Evolutionary conservation across 2,888 invertebrate species (phyloP).

Genomic region (Nemapogon koenigi): DNA sequence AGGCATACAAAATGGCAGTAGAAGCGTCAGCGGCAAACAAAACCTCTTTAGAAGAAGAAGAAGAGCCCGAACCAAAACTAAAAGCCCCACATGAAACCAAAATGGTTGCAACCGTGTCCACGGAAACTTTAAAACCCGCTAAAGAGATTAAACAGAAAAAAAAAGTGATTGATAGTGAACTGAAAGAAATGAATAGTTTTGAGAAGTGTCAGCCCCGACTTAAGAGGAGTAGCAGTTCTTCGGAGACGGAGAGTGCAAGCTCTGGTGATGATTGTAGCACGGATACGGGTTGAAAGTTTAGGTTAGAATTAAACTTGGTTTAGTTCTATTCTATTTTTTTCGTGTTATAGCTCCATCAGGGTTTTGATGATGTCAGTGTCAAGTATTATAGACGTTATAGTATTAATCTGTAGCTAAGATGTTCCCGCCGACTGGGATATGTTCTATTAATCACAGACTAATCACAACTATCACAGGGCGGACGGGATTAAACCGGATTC

Average conservation of each 20-base stretch:
- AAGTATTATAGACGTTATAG: too few species aligned
- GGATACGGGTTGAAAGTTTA: slow-evolving; percentile 57
- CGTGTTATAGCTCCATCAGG: too few species aligned
- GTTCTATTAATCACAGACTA: too few species aligned
- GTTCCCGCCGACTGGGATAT: too few species aligned
- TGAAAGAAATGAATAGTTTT: slow-evolving; percentile 22
- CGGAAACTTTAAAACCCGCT: slow-evolving; percentile 51
- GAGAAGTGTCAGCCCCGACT: slow-evolving; percentile 21
- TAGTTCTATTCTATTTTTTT: too few species aligned
- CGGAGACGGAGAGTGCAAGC: slow-evolving; percentile 68
- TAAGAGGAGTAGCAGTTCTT: slow-evolving; percentile 56
- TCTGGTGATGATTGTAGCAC: slow-evolving; percentile 72
- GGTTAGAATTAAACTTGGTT: too few species aligned
- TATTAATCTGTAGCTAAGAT: too few species aligned
- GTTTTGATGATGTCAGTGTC: too few species aligned
- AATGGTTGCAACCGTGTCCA: slow-evolving; percentile 53
- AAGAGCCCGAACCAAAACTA: slow-evolving; percentile 26
- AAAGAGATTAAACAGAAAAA: slow-evolving; percentile 36
- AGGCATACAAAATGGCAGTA: slow-evolving; percentile 69
- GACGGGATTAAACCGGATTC: too few species aligned
- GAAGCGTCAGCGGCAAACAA: slow-evolving; percentile 53
- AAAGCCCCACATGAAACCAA: slow-evolving; percentile 30
- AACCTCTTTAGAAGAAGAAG: slow-evolving; percentile 40
- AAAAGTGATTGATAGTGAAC: slow-evolving; percentile 29
- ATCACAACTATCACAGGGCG: too few species aligned